These are phyloP conservation scores for Steatocranus sp. DNA, from an alignment of 2,797 vertebrate genomes.

Conservation along the genomic window DNA sequence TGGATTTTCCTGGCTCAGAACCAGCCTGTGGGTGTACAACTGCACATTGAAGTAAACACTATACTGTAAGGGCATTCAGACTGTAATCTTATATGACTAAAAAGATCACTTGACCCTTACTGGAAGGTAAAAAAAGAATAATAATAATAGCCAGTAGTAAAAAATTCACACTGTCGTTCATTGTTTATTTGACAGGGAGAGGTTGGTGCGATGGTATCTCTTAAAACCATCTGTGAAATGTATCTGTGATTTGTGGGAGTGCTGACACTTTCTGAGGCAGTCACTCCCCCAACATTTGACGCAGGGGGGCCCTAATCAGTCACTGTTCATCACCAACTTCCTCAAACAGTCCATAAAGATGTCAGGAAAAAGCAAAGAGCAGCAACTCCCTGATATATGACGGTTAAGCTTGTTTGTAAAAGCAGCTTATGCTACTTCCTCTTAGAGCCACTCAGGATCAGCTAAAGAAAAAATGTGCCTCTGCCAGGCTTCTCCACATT, in stretches of 20 bases:
- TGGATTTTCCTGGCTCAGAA: not conserved
- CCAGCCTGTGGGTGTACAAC: not conserved
- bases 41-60: not conserved
- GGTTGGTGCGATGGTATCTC: not conserved
- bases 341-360: not conserved
- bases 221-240: not conserved
- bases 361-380: not conserved
- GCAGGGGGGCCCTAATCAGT: not conserved
- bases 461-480: not conserved
- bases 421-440: not conserved
- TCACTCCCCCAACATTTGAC: not conserved
- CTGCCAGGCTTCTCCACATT: not conserved
- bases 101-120: not conserved
- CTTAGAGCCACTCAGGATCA: not conserved
- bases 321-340: not conserved
- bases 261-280: not conserved
- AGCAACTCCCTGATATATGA: not conserved
- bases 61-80: not conserved
- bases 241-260: not conserved
- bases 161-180: not conserved
- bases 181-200: not conserved
- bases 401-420: not conserved
- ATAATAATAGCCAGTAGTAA: accelerated
- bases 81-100: not conserved
- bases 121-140: accelerated